Conservation (phyloP, 2,797 vertebrate genomes). For the Muscicapa comitata region DNA sequence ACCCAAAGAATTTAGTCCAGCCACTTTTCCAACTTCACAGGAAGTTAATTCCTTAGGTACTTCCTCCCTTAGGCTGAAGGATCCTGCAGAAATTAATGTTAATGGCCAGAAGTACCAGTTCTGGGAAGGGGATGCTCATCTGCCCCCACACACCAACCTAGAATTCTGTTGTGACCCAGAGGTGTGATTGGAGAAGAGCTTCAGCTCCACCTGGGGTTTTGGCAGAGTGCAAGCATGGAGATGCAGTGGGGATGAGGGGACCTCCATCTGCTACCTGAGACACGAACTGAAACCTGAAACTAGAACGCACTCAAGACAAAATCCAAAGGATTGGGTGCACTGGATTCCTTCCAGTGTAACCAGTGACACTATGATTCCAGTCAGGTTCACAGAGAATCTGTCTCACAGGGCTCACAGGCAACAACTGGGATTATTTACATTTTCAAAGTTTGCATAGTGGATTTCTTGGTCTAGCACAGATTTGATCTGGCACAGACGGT, state of each 20-base stretch:
- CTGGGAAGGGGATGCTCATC: neutral
- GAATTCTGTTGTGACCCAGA: neutral
- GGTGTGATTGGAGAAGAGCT: neutral
- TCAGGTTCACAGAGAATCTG: neutral
- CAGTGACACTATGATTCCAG: neutral
- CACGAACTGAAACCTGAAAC: neutral
- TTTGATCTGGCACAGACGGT: neutral
- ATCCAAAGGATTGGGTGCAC: neutral
- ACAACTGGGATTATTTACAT: neutral
- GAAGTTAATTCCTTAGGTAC: neutral
- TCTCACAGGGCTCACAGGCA: neutral
- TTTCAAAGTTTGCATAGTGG: neutral
- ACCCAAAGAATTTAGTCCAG: neutral
- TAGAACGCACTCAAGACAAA: neutral
- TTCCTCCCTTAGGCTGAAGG: neutral
- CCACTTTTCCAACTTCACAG: neutral
- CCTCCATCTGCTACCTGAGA: neutral
- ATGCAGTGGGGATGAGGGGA: neutral
- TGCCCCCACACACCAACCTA: neutral
- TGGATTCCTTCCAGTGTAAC: neutral
- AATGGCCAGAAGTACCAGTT: neutral
- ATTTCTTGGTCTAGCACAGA: neutral
- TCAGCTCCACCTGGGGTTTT: neutral
- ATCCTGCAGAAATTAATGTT: neutral
- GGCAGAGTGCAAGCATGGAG: neutral